Evolutionary conservation across 2,888 invertebrate genomes (phyloP).

Genomic region (Celastrina argiolus): DNA sequence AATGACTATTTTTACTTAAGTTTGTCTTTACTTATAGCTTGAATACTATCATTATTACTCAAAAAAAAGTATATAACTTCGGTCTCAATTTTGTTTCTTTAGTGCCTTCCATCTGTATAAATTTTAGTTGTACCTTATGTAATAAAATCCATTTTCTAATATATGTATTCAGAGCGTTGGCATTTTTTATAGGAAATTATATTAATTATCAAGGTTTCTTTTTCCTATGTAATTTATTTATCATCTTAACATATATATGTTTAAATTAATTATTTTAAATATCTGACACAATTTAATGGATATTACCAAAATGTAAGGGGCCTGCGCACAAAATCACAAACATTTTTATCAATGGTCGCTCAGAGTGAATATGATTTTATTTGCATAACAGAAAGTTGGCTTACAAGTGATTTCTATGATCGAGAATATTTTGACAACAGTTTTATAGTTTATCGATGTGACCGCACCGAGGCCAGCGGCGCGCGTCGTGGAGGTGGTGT

Average conservation of each 20-base stretch:
- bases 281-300: too few relatives aligned
- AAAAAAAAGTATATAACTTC: too few relatives aligned
- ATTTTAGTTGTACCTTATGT: too few relatives aligned
- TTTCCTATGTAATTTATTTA: too few relatives aligned
- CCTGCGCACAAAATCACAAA: background rate
- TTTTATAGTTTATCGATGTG: background rate
- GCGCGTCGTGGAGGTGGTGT: background rate
- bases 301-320: too few relatives aligned
- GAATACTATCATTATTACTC: too few relatives aligned
- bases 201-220: background rate
- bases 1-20: background rate
- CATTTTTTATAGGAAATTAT: background rate
- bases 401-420: background rate
- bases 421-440: background rate
- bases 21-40: too few relatives aligned
- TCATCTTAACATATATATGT: too few relatives aligned
- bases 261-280: too few relatives aligned
- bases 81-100: too few relatives aligned
- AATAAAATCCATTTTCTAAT: background rate
- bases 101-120: too few relatives aligned
- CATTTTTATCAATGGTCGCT: background rate
- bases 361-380: background rate
- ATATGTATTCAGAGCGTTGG: background rate
- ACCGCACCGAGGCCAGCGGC: background rate
- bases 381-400: background rate